phyloP scores from a whole-genome alignment of 2,797 vertebrate genomes.

The Hemibagrus guttatus region DNA sequence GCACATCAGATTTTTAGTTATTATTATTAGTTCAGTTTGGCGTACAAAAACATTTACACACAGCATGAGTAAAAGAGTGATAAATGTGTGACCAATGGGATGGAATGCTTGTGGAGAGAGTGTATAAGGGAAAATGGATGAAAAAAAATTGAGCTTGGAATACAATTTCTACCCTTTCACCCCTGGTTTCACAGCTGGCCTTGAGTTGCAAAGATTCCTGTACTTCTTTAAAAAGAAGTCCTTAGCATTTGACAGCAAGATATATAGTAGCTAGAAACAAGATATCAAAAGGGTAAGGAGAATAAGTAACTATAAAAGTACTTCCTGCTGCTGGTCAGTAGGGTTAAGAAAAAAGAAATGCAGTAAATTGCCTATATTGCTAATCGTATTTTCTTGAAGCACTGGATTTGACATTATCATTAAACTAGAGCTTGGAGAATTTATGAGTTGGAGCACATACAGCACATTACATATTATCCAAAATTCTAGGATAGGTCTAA shows the following conservation, averaged over 20 bases:
- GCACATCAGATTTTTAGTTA: not conserved
- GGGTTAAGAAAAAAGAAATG: not conserved
- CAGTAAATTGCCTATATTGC: not conserved
- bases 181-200: conserved; percentile 25
- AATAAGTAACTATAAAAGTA: conserved; percentile 14
- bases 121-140: conserved; percentile 35
- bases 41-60: not conserved
- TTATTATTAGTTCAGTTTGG: not conserved
- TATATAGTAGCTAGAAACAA: conserved; percentile 7
- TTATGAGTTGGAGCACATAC: not conserved
- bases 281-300: conserved; percentile 9
- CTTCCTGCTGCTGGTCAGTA: not conserved
- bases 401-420: not conserved
- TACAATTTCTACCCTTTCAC: conserved; percentile 19
- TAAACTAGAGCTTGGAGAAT: too few species aligned
- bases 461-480: not conserved
- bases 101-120: conserved; percentile 18
- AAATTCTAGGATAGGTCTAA: too few species aligned
- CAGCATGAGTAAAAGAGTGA: not conserved
- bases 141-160: conserved; percentile 41
- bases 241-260: conserved; percentile 28
- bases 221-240: conserved; percentile 18
- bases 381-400: not conserved
- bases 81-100: conserved; percentile 23
- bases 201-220: not conserved